Evolutionary conservation across 2,888 invertebrate species (phyloP).

Genomic region (Aricia artaxerxes): DNA sequence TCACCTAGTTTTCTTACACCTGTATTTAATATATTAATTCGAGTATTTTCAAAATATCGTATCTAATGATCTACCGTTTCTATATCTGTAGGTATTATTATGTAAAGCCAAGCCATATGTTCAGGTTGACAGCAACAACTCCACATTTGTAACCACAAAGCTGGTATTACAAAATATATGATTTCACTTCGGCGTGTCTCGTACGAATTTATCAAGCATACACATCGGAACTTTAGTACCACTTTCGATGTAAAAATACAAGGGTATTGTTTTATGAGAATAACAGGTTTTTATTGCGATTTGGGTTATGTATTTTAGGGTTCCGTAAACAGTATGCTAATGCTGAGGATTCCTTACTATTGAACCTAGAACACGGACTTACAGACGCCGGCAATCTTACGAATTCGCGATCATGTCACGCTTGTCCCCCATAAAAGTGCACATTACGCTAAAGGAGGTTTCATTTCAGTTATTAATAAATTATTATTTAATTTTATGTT

Average conservation of each 20-base stretch:
- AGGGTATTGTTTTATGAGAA: not conserved
- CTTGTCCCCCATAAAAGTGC: no score
- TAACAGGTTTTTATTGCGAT: not conserved
- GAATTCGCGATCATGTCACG: no score
- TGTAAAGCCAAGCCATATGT: constrained; percentile 3
- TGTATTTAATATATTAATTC: not conserved
- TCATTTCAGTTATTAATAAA: no score
- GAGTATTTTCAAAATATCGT: not conserved
- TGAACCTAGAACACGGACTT: no score
- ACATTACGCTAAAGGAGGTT: no score
- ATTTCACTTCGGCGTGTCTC: constrained; percentile 1
- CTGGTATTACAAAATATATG: constrained; percentile 14
- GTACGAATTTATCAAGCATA: constrained; percentile 1
- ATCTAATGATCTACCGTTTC: not conserved
- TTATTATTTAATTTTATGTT: no score
- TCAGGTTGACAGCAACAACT: not conserved
- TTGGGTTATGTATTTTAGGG: not conserved
- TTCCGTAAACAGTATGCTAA: not conserved
- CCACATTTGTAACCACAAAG: not conserved
- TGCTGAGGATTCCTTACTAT: no score
- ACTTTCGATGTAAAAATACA: constrained; percentile 12
- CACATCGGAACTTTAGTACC: not conserved
- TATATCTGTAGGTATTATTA: not conserved
- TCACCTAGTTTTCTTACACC: no score
- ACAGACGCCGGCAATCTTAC: no score